Evolutionary conservation across 2,888 invertebrate genomes (phyloP), one percentile per base, ranked within the genome.

Genomic region (Pandemis heparana): DNA sequence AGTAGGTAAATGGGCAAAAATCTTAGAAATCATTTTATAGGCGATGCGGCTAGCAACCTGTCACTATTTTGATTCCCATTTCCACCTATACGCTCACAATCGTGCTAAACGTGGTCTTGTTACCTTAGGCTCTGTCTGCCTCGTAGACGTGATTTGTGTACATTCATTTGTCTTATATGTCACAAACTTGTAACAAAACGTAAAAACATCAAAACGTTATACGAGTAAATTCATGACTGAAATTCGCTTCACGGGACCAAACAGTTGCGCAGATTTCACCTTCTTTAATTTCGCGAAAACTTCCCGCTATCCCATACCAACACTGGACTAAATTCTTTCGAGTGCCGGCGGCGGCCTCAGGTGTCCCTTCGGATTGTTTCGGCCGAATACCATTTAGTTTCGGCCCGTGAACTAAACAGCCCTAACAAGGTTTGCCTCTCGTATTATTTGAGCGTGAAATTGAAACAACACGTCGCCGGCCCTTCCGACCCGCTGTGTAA

Each of bases 341-440:
- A 81, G 79, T 80, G 66, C 48, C 76, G 81, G 86, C 74, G 65
- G 46, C 77, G 81, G 86, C 75, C 88, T 75, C 91, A 91, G 90
- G 90, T 91, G 91, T 83, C 77, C 76, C 75, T 78, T 32, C 79
- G 81, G 82, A 88, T 87, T 86, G 87, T 83, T 84, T 87, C 82
- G 77, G 80, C 79, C 81, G 78, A 81, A 79, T 82, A 85, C 85
- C 88, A 87, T 89, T 90, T 87, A 87, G 87, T 84, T 75, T 74
- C 79, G 75, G 74, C 79, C 79, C 81, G 78, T 78, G 78, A 79
- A 82, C 81, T 81, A 80, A 82, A 79, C 79, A 79, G 81, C 88
- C 88, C 87, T 75, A 83, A 83, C 85, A 82, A 85, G 77, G 76
- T 84, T 82, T 83, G 80, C 77, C 79, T 74, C 78, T 79, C 81